Percentiles rank a stretch among this genome's conserved stretches.
These are phyloP conservation scores for Artibeus lituratus DNA, from an alignment of 2,797 vertebrate genomes.

Conservation along the genomic window DNA sequence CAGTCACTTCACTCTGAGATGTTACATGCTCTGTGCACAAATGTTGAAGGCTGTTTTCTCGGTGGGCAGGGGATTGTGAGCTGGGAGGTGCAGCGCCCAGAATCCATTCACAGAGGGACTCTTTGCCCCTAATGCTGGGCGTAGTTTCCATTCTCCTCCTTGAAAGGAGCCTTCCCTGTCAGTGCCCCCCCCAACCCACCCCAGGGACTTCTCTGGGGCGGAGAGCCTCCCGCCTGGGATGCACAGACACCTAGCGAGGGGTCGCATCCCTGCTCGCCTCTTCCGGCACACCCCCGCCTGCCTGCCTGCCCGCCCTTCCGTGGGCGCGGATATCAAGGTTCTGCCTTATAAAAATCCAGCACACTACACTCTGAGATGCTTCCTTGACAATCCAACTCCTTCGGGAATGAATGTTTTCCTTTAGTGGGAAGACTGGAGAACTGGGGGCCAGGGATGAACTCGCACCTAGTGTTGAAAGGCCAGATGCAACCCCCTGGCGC, in stretches of 20 bases:
- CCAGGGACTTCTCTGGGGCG: no score
- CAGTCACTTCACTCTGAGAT: background rate
- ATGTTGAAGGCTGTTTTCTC: background rate
- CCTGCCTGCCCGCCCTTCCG: background rate
- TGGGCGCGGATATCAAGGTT: accelerated
- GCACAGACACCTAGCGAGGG: accelerated
- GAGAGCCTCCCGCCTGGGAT: no score
- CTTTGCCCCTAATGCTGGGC: background rate
- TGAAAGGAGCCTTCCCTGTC: background rate
- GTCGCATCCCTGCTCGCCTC: accelerated
- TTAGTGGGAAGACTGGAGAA: background rate
- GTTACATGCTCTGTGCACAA: background rate
- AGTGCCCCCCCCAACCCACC: no score
- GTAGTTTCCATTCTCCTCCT: background rate
- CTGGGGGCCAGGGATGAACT: no score
- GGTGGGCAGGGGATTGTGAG: accelerated
- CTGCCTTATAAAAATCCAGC: no score
- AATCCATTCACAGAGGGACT: background rate
- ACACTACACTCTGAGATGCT: background rate
- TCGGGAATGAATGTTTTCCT: background rate
- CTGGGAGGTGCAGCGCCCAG: background rate
- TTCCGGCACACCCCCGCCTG: background rate
- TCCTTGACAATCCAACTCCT: background rate
- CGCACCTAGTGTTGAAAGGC: background rate
- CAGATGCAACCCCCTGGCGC: background rate